Percentiles rank a stretch among this genome's conserved stretches.
Evolutionary conservation across 2,797 vertebrate genomes (phyloP).

Genomic region (Sternotherus odoratus): DNA sequence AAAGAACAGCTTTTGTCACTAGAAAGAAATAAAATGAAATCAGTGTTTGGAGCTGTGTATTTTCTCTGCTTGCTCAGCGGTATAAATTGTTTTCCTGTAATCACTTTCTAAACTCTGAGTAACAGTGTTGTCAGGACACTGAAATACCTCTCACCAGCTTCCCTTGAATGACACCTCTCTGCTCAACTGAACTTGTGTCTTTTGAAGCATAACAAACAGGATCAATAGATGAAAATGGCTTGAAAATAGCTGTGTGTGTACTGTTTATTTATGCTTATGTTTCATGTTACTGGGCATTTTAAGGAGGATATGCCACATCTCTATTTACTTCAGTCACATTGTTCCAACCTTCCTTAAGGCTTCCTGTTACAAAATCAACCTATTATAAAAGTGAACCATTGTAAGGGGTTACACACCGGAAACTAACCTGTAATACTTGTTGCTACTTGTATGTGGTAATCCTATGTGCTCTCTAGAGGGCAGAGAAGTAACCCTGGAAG

Average conservation of each 20-base stretch:
- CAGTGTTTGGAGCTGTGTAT: constrained; percentile 29
- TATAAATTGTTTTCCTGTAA: constrained; percentile 61
- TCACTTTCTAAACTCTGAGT: constrained; percentile 35
- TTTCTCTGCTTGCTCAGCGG: constrained; percentile 50
- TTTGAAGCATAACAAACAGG: constrained; percentile 32
- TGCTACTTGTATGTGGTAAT: not conserved
- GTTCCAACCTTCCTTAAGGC: not conserved
- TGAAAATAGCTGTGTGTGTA: not conserved
- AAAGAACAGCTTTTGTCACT: constrained; percentile 29
- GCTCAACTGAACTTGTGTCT: constrained; percentile 18
- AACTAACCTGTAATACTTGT: not conserved
- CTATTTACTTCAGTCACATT: constrained; percentile 6
- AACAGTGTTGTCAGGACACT: constrained; percentile 10
- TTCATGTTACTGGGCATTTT: constrained; percentile 32
- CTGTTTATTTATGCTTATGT: constrained; percentile 52
- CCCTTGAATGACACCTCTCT: not conserved
- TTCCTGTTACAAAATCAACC: not conserved
- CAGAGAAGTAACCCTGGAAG: not conserved
- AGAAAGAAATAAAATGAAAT: constrained; percentile 36
- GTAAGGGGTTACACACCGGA: not conserved
- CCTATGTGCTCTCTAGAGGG: not conserved
- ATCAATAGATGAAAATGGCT: constrained; percentile 47
- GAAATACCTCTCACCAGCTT: not conserved
- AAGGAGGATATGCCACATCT: constrained; percentile 19
- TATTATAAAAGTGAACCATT: not conserved